Conservation (phyloP, 1,140 invertebrate species). For the Spodoptera litura region DNA sequence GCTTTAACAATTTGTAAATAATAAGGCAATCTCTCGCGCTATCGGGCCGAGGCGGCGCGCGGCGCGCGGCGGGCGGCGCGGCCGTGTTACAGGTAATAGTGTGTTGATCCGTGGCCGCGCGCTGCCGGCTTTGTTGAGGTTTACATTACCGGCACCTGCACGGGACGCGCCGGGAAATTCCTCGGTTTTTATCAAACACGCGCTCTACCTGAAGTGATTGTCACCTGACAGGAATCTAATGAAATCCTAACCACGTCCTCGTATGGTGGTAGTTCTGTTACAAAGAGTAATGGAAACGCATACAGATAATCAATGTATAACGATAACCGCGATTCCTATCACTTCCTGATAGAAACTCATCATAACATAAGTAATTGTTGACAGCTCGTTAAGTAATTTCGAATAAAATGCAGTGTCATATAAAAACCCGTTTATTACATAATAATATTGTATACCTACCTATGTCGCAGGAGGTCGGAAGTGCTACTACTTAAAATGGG, state of each 20-base stretch:
- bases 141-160: slow-evolving; percentile 13
- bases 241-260: slow-evolving; percentile 6
- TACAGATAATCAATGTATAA: no score
- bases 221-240: slow-evolving; percentile 9
- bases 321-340: no score
- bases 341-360: no score
- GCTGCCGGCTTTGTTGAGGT: slow-evolving; percentile 15
- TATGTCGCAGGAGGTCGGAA: no score
- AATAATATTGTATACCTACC: no score
- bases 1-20: slow-evolving; percentile 28
- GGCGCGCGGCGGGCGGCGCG: not conserved
- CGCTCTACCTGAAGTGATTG: slow-evolving; percentile 3
- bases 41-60: not conserved
- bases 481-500: no score
- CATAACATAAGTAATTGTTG: no score
- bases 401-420: no score
- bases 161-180: not conserved
- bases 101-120: slow-evolving; percentile 12
- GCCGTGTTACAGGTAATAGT: not conserved
- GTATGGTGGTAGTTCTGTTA: not conserved
- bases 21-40: not conserved
- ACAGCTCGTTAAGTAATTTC: no score
- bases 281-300: not conserved
- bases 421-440: no score
- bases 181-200: not conserved